Percentiles rank a stretch among this genome's conserved stretches.
Evolutionary conservation across 2,888 invertebrate species (phyloP).

Genomic region (Agrochola lota): DNA sequence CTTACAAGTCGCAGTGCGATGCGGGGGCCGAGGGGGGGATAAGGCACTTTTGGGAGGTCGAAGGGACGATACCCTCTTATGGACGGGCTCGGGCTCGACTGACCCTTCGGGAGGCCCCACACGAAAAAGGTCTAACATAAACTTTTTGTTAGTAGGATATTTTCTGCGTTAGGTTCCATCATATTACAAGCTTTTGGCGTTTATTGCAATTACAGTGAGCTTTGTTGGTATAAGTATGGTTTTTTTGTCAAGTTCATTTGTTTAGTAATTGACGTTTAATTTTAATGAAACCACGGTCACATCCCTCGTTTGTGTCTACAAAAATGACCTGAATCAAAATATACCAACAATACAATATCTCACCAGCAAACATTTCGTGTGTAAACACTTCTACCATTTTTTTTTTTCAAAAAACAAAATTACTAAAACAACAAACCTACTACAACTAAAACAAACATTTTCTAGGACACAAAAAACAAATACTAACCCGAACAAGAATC

Average conservation of each 20-base stretch:
- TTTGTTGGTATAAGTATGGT: slow-evolving; percentile 18
- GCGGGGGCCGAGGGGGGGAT: slow-evolving; percentile 70
- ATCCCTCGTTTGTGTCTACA: background rate
- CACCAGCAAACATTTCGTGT: background rate
- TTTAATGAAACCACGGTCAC: background rate
- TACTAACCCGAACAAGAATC: slow-evolving; percentile 30
- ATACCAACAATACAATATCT: background rate
- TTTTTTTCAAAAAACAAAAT: background rate
- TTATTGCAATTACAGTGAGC: slow-evolving; percentile 61
- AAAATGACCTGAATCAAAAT: background rate
- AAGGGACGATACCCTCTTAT: slow-evolving; percentile 89
- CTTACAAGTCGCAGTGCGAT: slow-evolving; percentile 89
- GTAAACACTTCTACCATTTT: background rate
- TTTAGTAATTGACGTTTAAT: slow-evolving; percentile 16
- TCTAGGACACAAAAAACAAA: slow-evolving; percentile 29
- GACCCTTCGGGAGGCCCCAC: slow-evolving; percentile 84
- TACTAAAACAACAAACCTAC: background rate
- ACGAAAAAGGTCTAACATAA: slow-evolving; percentile 85
- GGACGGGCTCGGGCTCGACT: slow-evolving; percentile 80
- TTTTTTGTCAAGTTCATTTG: slow-evolving; percentile 21
- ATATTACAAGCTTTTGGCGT: slow-evolving; percentile 63
- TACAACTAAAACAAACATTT: background rate
- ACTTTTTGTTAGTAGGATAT: slow-evolving; percentile 82
- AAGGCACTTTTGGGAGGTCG: slow-evolving; percentile 82
- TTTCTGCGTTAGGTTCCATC: slow-evolving; percentile 67